Conservation (phyloP, 2,797 vertebrate species). For the Melanotaenia trifasciata region DNA sequence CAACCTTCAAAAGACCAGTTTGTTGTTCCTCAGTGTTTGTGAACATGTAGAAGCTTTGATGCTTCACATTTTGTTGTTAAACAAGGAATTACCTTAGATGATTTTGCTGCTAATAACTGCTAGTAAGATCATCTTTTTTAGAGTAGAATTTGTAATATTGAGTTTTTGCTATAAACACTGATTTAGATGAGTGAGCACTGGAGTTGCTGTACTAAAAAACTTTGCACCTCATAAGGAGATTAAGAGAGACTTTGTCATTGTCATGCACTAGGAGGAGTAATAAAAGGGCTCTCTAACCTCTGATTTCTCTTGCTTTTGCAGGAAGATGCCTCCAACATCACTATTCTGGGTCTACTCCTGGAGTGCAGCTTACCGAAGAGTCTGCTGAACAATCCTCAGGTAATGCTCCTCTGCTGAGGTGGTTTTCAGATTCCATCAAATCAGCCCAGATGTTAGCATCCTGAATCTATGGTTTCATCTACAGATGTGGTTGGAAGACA, state of each 20-base stretch:
- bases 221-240: too few relatives aligned
- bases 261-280: background rate
- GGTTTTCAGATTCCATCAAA: background rate
- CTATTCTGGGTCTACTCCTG: conserved; percentile 90
- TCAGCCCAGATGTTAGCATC: background rate
- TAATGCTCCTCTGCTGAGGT: conserved; percentile 48
- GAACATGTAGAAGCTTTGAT: background rate
- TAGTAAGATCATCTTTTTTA: too few relatives aligned
- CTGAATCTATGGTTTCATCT: conserved; percentile 1
- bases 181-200: background rate
- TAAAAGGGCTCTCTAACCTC: background rate
- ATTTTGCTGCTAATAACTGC: background rate
- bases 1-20: too few relatives aligned
- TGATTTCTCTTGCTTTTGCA: conserved; percentile 58
- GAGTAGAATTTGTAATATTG: too few relatives aligned
- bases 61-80: background rate
- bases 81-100: background rate
- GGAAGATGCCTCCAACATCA: conserved; percentile 93
- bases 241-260: too few relatives aligned
- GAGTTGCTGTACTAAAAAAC: background rate
- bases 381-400: conserved; percentile 80
- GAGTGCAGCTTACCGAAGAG: conserved; percentile 91
- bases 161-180: too few relatives aligned
- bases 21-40: too few relatives aligned
- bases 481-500: background rate